These are phyloP conservation scores for Pristiophorus japonicus DNA, from an alignment of 2,113 vertebrate species.

Conservation along the genomic window DNA sequence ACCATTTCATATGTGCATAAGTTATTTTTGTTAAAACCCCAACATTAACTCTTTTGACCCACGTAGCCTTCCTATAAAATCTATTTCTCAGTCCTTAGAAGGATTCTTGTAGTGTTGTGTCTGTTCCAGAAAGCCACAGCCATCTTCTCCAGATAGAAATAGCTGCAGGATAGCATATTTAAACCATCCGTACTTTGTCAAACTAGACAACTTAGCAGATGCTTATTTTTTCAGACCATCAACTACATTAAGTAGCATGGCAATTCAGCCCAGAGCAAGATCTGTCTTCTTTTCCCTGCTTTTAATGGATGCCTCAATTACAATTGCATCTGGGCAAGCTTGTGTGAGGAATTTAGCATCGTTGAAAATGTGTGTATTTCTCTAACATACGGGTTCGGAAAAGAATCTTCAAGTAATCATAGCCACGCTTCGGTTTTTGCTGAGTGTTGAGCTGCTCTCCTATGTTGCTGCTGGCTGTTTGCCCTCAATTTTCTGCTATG, in stretches of 20 bases:
- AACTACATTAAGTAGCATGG: slow-evolving; percentile 20
- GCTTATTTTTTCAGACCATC: slow-evolving; percentile 36
- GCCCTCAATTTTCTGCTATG: not conserved
- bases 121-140: not conserved
- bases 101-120: not conserved
- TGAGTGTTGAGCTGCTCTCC: not conserved
- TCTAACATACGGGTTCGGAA: not conserved
- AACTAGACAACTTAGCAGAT: slow-evolving; percentile 31
- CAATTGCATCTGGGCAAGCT: not conserved
- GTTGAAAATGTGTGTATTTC: not conserved
- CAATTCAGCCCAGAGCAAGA: slow-evolving; percentile 28
- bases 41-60: slow-evolving; percentile 11
- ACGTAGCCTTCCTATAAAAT: not conserved
- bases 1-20: not conserved
- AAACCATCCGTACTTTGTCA: slow-evolving; percentile 33
- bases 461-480: not conserved
- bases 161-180: slow-evolving; percentile 19
- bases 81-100: not conserved
- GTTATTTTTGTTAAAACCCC: not conserved
- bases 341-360: not conserved
- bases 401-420: not conserved
- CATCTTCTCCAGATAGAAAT: slow-evolving; percentile 19
- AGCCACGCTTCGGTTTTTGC: not conserved
- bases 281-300: slow-evolving; percentile 29
- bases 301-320: slow-evolving; percentile 34